Percentiles rank a stretch among this genome's conserved stretches.
These are phyloP conservation scores for Tamandua tetradactyla DNA, from an alignment of 2,797 vertebrate species.

Conservation along the genomic window DNA sequence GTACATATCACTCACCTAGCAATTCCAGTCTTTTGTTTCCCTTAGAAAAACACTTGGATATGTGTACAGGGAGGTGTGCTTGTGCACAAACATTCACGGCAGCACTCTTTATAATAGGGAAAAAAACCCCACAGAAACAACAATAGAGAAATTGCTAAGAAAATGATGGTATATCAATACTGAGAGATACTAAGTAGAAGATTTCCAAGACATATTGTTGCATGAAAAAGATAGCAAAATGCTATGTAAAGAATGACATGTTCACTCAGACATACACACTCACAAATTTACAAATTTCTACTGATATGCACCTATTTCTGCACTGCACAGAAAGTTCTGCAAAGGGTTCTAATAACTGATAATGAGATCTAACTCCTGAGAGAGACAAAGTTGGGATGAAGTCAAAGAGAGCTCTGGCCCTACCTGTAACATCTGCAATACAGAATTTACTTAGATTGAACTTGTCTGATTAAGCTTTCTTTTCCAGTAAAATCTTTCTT, in stretches of 20 bases:
- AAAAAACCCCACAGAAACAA: neutral
- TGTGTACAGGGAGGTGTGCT: neutral
- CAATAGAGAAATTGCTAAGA: neutral
- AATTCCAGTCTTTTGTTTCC: neutral
- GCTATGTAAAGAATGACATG: neutral
- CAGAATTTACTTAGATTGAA: slow-evolving; percentile 21
- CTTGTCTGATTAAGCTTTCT: neutral
- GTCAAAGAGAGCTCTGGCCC: slow-evolving; percentile 11
- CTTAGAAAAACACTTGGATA: neutral
- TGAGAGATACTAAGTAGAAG: neutral
- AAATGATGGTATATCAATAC: neutral
- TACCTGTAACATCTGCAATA: slow-evolving; percentile 23
- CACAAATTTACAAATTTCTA: neutral
- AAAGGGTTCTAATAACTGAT: neutral
- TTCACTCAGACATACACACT: slow-evolving; percentile 25
- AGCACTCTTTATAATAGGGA: neutral
- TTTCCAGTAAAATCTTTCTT: slow-evolving; percentile 3
- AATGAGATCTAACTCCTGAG: slow-evolving; percentile 4
- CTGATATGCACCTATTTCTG: neutral
- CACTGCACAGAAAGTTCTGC: neutral
- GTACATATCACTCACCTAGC: neutral
- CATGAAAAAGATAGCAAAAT: slow-evolving; percentile 35
- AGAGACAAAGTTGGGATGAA: neutral
- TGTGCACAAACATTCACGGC: neutral
- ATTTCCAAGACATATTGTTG: neutral